phyloP scores from a whole-genome alignment of 2,888 invertebrate species.

The Barypeithes pellucidus region DNA sequence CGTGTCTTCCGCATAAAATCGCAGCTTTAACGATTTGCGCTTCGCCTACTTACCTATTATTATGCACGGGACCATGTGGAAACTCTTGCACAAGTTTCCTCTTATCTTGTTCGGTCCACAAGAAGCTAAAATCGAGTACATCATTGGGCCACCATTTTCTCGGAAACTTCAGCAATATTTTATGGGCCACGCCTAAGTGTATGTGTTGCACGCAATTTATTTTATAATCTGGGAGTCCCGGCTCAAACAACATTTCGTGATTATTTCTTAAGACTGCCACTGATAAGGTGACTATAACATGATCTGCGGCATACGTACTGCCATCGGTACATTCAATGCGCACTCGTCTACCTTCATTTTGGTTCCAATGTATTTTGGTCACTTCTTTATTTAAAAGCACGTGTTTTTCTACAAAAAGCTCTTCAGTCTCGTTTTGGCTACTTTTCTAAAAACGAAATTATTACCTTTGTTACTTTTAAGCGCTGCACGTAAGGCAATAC shows the following conservation, averaged over 20 bases:
- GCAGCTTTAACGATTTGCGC: too few relatives aligned
- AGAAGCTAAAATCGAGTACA: constrained; percentile 73
- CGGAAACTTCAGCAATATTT: constrained; percentile 79
- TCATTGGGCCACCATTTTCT: constrained; percentile 77
- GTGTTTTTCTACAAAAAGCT: constrained; percentile 62
- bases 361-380: constrained; percentile 63
- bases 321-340: constrained; percentile 73
- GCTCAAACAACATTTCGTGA: constrained; percentile 73
- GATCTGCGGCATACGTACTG: constrained; percentile 73
- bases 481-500: too few relatives aligned
- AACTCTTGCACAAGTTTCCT: constrained; percentile 62
- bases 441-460: constrained; percentile 61
- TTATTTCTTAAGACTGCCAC: constrained; percentile 79
- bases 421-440: constrained; percentile 59
- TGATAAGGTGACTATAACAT: constrained; percentile 80
- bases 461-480: too few relatives aligned
- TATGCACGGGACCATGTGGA: constrained; percentile 59
- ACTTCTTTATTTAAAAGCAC: constrained; percentile 66
- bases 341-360: constrained; percentile 63
- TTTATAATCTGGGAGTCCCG: constrained; percentile 74
- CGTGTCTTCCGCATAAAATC: background rate
- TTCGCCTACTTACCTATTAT: constrained; percentile 37
- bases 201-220: constrained; percentile 74
- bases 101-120: constrained; percentile 75
- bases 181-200: constrained; percentile 79